Percentiles rank a stretch among this genome's conserved stretches.
Evolutionary conservation across 2,113 vertebrate genomes (phyloP).

Genomic region (Pimephales promelas): DNA sequence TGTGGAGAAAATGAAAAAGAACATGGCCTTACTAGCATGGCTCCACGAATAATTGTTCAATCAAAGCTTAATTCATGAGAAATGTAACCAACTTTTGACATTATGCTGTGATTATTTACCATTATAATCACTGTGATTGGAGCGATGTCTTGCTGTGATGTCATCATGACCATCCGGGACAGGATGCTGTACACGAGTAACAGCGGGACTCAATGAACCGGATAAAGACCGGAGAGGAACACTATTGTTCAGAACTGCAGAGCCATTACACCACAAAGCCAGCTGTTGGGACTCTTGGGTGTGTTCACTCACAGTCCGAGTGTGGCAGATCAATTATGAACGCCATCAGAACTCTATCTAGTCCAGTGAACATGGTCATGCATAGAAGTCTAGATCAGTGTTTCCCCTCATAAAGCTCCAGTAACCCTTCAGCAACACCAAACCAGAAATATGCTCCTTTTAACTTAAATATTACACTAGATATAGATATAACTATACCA

Average conservation of each 20-base stretch:
- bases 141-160: conserved; percentile 24
- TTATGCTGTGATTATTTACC: neutral
- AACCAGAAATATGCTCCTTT: neutral
- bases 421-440: conserved; percentile 1
- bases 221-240: conserved; percentile 49
- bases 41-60: neutral
- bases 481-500: neutral
- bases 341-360: neutral
- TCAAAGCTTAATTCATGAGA: neutral
- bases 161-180: conserved; percentile 28
- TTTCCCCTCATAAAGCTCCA: neutral
- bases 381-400: neutral
- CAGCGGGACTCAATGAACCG: conserved; percentile 44
- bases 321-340: conserved; percentile 28
- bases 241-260: conserved; percentile 49
- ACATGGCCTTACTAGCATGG: neutral
- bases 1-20: too few species aligned
- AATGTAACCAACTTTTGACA: too few species aligned
- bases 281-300: conserved; percentile 36
- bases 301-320: neutral
- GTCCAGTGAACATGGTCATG: neutral
- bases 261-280: conserved; percentile 45
- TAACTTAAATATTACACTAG: neutral
- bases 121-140: neutral
- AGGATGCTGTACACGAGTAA: conserved; percentile 48